Conservation (phyloP, 1,140 invertebrate genomes). For the Drosophila biarmipes region DNA sequence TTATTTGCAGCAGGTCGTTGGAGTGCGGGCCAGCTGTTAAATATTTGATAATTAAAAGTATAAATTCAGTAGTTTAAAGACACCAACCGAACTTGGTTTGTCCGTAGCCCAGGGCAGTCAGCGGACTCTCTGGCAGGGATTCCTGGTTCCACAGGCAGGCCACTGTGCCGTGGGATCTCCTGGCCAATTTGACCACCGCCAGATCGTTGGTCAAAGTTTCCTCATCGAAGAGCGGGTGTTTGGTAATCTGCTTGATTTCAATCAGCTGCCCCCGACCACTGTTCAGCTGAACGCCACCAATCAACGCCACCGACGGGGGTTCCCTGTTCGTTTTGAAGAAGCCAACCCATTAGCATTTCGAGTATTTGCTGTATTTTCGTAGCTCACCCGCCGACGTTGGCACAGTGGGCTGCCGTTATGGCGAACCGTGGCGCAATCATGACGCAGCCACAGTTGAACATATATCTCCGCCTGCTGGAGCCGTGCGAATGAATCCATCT, state of each 20-base stretch:
- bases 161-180: slow-evolving; percentile 9
- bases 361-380: slow-evolving; percentile 5
- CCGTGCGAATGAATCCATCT: slow-evolving; percentile 17
- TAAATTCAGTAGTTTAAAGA: not conserved
- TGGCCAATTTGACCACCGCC: slow-evolving; percentile 43
- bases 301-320: slow-evolving; percentile 49
- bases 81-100: slow-evolving; percentile 58
- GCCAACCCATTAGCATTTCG: slow-evolving; percentile 38
- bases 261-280: slow-evolving; percentile 22
- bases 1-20: slow-evolving; percentile 42
- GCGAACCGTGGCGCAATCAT: slow-evolving; percentile 45
- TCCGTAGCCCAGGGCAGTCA: slow-evolving; percentile 62
- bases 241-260: slow-evolving; percentile 38
- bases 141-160: slow-evolving; percentile 49
- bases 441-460: slow-evolving; percentile 60
- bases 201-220: slow-evolving; percentile 38
- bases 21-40: slow-evolving; percentile 51
- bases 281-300: slow-evolving; percentile 57
- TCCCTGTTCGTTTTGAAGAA: slow-evolving; percentile 36
- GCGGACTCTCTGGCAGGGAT: slow-evolving; percentile 29
- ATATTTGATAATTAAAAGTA: not conserved
- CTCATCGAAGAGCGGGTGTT: slow-evolving; percentile 48
- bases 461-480: slow-evolving; percentile 11
- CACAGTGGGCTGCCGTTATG: slow-evolving; percentile 62
- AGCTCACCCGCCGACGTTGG: slow-evolving; percentile 50